Evolutionary conservation across 2,113 vertebrate genomes (phyloP), one percentile per base, ranked within the genome.

Genomic region (Sylvietta virens): DNA sequence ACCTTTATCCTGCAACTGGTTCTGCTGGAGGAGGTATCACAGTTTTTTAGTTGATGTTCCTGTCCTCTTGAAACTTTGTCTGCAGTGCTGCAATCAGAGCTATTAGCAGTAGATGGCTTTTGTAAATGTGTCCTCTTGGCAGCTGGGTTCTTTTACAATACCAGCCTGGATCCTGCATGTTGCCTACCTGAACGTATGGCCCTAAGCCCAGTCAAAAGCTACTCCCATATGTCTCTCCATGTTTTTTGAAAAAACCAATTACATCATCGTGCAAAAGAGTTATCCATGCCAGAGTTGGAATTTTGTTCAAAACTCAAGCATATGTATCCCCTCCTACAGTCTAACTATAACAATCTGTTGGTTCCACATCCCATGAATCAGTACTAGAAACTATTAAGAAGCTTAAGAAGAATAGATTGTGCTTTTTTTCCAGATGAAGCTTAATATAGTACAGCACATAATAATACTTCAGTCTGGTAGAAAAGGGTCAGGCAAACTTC

Each of bases 341-440:
- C 80, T 80, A 95, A 93, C 85, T 94, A 28, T 73, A 94, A 74
- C 79, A 86, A 84, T 85, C 84, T 95, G 94, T 58, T 95, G 86
- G 88, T 88, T 85, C 51, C 73, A 94, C 45, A 94, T 91, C 53
- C 76, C 82, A 76, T 95, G 81, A 95, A 91, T 94, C 83, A 81
- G 35, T 81, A 88, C 60, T 65, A 92, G 73, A 96, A 94, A 92
- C 66, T 91, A 95, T 86, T 96, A 95, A 94, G 95, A 88, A 94
- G 92, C 90, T 95, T 97, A 78, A 86, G 86, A 92, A 48, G 95
- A 91, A 95, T 95, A 95, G 87, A 91, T 90, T 97, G 95, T 95
- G 83, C 76, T 90, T 97, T 94, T 95, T 96, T 87, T 88, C 88
- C n/a, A 81, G 60, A 93, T 93, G 73, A 95, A 83, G 72, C 61